A percentile compares a stretch with the other conserved stretches of the same genome.
These are phyloP conservation scores for Clarias magur DNA, from an alignment of 2,113 vertebrate genomes.

Conservation along the genomic window DNA sequence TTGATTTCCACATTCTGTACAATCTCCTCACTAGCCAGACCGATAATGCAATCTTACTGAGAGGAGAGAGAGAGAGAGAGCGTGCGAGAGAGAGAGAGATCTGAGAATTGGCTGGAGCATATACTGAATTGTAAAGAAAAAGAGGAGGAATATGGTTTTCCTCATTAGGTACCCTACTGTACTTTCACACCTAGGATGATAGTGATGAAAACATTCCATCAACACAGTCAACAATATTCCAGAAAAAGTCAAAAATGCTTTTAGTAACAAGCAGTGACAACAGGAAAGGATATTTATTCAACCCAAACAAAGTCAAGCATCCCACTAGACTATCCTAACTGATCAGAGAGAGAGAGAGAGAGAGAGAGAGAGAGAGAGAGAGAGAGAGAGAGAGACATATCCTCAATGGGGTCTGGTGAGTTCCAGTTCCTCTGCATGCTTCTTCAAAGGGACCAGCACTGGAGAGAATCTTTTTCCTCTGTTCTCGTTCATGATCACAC, in stretches of 20 bases:
- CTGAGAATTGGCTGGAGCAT: not conserved
- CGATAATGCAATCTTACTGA: slow-evolving; percentile 58
- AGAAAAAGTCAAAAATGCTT: slow-evolving; percentile 3
- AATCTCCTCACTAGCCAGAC: slow-evolving; percentile 62
- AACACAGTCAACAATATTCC: not conserved
- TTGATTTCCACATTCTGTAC: slow-evolving; percentile 67
- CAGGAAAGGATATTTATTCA: slow-evolving; percentile 6
- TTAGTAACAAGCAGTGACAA: slow-evolving; percentile 3
- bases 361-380: no score
- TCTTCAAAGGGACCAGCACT: slow-evolving; percentile 66
- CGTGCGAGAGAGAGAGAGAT: not conserved
- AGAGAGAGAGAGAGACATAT: slow-evolving; percentile 6
- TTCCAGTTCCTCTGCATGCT: slow-evolving; percentile 58
- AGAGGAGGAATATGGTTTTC: slow-evolving; percentile 1
- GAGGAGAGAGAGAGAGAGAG: slow-evolving; percentile 9
- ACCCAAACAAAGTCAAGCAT: slow-evolving; percentile 18
- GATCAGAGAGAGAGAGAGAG: no score
- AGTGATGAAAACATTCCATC: slow-evolving; percentile 33
- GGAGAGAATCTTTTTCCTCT: slow-evolving; percentile 77
- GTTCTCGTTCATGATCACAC: slow-evolving; percentile 78
- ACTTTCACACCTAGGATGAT: slow-evolving; percentile 15
- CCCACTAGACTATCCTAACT: not conserved
- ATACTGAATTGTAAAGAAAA: slow-evolving; percentile 25
- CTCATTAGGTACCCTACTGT: slow-evolving; percentile 17
- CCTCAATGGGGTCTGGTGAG: slow-evolving; percentile 58